Percentiles rank a stretch among this genome's conserved stretches.
Evolutionary conservation across 2,797 vertebrate genomes (phyloP).

Genomic region (Helostoma temminkii): DNA sequence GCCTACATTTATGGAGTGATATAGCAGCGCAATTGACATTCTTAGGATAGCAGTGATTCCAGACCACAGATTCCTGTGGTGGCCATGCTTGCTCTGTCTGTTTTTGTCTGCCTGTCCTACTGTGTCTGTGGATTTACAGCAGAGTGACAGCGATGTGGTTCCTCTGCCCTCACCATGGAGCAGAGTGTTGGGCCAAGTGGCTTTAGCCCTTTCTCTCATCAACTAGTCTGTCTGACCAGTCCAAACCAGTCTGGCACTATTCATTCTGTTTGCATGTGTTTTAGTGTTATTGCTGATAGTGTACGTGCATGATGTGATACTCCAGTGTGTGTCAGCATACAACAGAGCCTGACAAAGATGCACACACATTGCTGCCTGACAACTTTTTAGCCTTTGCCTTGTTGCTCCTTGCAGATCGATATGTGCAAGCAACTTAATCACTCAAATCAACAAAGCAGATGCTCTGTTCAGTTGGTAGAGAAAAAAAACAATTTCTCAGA

Average conservation of each 20-base stretch:
- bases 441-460: conserved; percentile 58
- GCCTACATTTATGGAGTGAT: conserved; percentile 58
- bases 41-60: conserved; percentile 78
- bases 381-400: conserved; percentile 26
- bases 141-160: conserved; percentile 75
- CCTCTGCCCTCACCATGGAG: conserved; percentile 70
- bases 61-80: conserved; percentile 85
- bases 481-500: conserved; percentile 67
- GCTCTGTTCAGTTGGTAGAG: conserved; percentile 53
- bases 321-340: conserved; percentile 38
- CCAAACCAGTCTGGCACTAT: conserved; percentile 64
- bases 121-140: conserved; percentile 74
- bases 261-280: conserved; percentile 52
- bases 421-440: conserved; percentile 59
- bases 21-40: conserved; percentile 76
- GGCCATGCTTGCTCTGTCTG: conserved; percentile 68
- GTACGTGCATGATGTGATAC: conserved; percentile 28
- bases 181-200: conserved; percentile 73
- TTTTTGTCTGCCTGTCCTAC: conserved; percentile 73
- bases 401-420: conserved; percentile 62
- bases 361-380: conserved; percentile 30
- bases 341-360: conserved; percentile 33
- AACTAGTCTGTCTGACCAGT: conserved; percentile 70
- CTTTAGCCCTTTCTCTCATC: conserved; percentile 79
- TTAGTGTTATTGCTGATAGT: conserved; percentile 27